A percentile compares a stretch with the other conserved stretches of the same genome.
These are phyloP conservation scores for Drosophila burlai DNA, from an alignment of 1,140 invertebrate genomes.

Conservation along the genomic window DNA sequence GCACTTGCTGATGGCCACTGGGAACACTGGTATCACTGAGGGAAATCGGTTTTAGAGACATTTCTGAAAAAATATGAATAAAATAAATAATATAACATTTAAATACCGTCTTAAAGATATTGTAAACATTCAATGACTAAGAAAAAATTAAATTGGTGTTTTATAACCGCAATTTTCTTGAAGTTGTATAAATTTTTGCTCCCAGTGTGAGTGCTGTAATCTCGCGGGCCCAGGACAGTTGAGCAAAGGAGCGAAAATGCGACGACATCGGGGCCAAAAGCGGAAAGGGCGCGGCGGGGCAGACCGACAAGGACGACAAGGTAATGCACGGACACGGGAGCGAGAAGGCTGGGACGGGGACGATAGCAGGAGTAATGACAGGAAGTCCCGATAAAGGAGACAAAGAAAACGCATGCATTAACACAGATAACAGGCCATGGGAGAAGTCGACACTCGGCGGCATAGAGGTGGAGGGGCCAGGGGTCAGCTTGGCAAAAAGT, in stretches of 20 bases:
- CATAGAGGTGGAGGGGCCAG: neutral
- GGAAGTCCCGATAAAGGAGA: constrained; percentile 70
- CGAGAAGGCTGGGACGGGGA: constrained; percentile 41
- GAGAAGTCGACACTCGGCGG: constrained; percentile 16
- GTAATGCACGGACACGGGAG: constrained; percentile 61
- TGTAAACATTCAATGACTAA: too few relatives aligned
- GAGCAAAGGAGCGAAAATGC: constrained; percentile 20
- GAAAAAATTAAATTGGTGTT: neutral
- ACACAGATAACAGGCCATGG: constrained; percentile 57
- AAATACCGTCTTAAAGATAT: too few relatives aligned
- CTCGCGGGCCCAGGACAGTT: constrained; percentile 38
- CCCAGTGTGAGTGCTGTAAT: constrained; percentile 48
- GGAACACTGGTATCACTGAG: constrained; percentile 8
- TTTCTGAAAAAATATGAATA: neutral
- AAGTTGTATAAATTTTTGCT: neutral
- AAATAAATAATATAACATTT: neutral
- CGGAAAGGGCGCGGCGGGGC: constrained; percentile 8
- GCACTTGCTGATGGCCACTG: constrained; percentile 2
- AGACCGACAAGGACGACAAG: constrained; percentile 41
- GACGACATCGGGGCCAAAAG: constrained; percentile 14
- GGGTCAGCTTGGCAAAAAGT: constrained; percentile 55
- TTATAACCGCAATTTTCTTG: too few relatives aligned
- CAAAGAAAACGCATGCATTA: constrained; percentile 79
- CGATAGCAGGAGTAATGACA: constrained; percentile 77
- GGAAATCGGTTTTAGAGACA: neutral